phyloP scores from a whole-genome alignment of 2,113 vertebrate genomes.

The Benitochromis conjunctus region DNA sequence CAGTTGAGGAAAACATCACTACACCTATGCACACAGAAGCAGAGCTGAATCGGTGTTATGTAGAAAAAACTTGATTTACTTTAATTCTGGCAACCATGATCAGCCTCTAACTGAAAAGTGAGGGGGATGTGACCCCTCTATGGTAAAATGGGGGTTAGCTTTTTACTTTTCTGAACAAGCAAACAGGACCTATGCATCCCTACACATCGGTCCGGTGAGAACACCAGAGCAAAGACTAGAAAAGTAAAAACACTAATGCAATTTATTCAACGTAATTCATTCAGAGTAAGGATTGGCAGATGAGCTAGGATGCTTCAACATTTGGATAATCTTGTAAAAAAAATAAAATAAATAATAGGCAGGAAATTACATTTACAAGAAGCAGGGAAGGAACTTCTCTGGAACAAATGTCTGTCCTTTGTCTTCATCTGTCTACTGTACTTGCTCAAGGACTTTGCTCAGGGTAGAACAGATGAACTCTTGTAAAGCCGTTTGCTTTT shows the following conservation, averaged over 20 bases:
- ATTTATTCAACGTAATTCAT: not conserved
- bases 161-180: not conserved
- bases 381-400: not conserved
- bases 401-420: not conserved
- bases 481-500: not conserved
- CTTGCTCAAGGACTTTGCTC: conserved; percentile 9
- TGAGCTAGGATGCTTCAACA: not conserved
- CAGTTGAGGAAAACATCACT: not conserved
- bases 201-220: not conserved
- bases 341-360: not conserved
- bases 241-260: not conserved
- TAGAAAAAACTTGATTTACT: not conserved
- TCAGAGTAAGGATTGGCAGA: not conserved
- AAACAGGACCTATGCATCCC: not conserved
- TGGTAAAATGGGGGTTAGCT: not conserved
- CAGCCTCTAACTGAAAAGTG: not conserved
- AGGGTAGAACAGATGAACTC: not conserved
- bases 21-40: not conserved
- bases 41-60: not conserved
- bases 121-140: not conserved
- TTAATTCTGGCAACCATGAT: not conserved
- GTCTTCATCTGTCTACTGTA: not conserved
- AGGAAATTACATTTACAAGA: not conserved
- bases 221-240: not conserved
- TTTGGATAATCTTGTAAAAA: not conserved